Conservation (phyloP, 2,113 vertebrate genomes). For the Psittacara wagleri region DNA sequence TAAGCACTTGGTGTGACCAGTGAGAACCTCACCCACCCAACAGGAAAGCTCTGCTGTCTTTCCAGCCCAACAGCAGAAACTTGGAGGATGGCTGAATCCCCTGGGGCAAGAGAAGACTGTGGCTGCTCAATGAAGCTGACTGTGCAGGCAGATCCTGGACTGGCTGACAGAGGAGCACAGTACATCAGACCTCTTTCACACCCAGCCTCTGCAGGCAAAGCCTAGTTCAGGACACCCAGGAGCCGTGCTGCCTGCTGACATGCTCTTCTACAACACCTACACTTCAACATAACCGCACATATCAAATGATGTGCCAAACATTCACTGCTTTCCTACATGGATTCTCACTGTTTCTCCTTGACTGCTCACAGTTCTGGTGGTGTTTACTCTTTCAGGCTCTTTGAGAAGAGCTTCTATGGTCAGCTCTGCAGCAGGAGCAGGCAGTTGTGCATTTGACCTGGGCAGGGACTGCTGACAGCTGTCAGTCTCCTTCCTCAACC, state of each 20-base stretch:
- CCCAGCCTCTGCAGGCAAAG: background rate
- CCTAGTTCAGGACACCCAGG: background rate
- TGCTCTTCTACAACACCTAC: background rate
- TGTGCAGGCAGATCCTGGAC: fast-evolving
- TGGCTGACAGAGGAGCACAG: background rate
- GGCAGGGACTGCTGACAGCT: background rate
- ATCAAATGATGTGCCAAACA: background rate
- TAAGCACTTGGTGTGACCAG: background rate
- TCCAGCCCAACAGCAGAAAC: background rate
- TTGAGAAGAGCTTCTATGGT: background rate
- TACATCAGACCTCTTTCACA: background rate
- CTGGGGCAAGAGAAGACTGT: background rate
- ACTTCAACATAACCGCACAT: background rate
- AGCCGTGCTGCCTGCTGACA: background rate
- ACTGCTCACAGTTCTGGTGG: background rate
- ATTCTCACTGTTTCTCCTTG: background rate
- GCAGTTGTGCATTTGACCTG: background rate
- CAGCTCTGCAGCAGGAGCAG: background rate
- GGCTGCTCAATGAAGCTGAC: background rate
- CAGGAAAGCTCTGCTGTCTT: background rate
- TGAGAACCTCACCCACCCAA: background rate
- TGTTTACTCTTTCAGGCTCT: background rate
- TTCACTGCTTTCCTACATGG: background rate
- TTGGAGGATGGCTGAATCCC: background rate
- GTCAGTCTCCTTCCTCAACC: background rate